phyloP scores from a whole-genome alignment of 1,140 invertebrate species.

The Drosophila micromelanica region DNA sequence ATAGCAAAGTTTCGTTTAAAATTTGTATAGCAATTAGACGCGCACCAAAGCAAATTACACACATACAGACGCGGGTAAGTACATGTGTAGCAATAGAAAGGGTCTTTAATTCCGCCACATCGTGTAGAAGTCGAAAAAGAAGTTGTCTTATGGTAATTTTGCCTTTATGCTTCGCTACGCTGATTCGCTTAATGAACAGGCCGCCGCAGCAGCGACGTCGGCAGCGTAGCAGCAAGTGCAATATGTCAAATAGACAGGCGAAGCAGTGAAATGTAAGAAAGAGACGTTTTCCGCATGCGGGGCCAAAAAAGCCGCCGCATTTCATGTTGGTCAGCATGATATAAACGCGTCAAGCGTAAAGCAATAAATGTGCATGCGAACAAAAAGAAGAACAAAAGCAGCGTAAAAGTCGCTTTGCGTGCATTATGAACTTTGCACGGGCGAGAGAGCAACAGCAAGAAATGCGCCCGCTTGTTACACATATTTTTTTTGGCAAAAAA shows the following conservation, averaged over 20 bases:
- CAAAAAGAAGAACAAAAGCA: slow-evolving; percentile 23
- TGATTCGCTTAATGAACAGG: slow-evolving; percentile 80
- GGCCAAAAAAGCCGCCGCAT: slow-evolving; percentile 32
- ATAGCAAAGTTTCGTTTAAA: slow-evolving; percentile 54
- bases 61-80: not conserved
- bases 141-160: slow-evolving; percentile 82
- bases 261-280: slow-evolving; percentile 25
- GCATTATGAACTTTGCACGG: slow-evolving; percentile 79
- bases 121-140: slow-evolving; percentile 66
- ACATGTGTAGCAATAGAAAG: slow-evolving; percentile 47
- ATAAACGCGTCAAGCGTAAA: slow-evolving; percentile 80
- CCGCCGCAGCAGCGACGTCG: slow-evolving; percentile 11
- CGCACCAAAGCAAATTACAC: slow-evolving; percentile 73
- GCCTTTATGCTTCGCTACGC: slow-evolving; percentile 77
- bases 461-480: slow-evolving; percentile 47
- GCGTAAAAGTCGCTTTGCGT: slow-evolving; percentile 56
- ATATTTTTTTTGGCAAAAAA: slow-evolving; percentile 42
- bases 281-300: slow-evolving; percentile 52
- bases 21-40: slow-evolving; percentile 78
- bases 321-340: slow-evolving; percentile 58
- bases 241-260: slow-evolving; percentile 74
- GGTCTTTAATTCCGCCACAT: slow-evolving; percentile 80
- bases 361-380: slow-evolving; percentile 75
- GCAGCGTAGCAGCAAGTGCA: slow-evolving; percentile 62
- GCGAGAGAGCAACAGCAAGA: slow-evolving; percentile 59